Percentiles rank a stretch among this genome's conserved stretches.
These are phyloP conservation scores for Steatocranus sp. DNA, from an alignment of 2,797 vertebrate species.

Conservation along the genomic window DNA sequence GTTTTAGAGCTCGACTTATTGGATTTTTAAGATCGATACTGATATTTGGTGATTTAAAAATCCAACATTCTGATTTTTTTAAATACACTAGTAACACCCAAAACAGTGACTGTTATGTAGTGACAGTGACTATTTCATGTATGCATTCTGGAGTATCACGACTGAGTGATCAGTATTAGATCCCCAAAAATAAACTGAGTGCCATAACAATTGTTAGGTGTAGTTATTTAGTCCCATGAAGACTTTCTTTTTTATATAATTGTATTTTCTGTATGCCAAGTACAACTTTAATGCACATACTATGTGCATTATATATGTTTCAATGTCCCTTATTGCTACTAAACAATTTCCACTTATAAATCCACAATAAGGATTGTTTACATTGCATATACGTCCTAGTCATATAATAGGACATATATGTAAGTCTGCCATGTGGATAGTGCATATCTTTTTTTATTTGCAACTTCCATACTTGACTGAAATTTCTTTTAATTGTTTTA, in stretches of 20 bases:
- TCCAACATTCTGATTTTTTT: neutral
- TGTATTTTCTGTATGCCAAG: neutral
- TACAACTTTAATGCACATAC: neutral
- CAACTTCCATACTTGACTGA: neutral
- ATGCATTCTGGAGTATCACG: neutral
- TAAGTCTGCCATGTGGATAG: neutral
- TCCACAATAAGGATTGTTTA: neutral
- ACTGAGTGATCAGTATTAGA: neutral
- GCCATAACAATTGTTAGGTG: neutral
- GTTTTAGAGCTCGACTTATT: neutral
- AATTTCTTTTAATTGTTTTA: neutral
- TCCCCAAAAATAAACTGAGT: neutral
- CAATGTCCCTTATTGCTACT: neutral
- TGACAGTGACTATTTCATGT: neutral
- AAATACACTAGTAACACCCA: neutral
- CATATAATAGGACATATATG: neutral
- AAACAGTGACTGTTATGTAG: neutral
- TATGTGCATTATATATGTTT: neutral
- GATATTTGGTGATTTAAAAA: neutral
- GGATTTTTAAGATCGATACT: neutral
- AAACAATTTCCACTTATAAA: neutral
- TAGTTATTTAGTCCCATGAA: neutral
- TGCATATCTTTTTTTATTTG: neutral
- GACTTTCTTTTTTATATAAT: neutral
- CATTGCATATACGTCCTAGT: neutral